These are phyloP conservation scores for Eugnorisma glareosa DNA, from an alignment of 2,888 invertebrate genomes.

Conservation along the genomic window DNA sequence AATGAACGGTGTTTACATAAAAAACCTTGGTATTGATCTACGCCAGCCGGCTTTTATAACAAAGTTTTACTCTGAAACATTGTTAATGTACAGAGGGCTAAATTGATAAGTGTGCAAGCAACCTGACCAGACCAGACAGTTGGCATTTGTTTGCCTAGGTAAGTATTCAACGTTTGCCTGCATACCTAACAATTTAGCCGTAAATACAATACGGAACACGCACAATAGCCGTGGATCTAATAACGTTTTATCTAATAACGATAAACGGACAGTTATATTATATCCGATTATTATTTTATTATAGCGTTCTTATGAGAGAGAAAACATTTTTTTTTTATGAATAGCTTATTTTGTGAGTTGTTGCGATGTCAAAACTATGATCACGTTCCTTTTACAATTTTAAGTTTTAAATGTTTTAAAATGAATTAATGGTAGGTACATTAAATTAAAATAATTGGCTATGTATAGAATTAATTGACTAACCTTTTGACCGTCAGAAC, in stretches of 20 bases:
- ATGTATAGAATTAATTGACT: slow-evolving; percentile 13
- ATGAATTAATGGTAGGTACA: slow-evolving; percentile 18
- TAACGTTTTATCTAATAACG: slow-evolving; percentile 46
- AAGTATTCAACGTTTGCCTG: neutral
- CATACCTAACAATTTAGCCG: neutral
- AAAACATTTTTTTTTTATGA: slow-evolving; percentile 22
- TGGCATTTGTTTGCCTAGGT: neutral
- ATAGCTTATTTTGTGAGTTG: neutral
- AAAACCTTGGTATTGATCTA: neutral
- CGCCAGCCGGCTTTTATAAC: neutral
- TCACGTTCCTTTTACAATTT: slow-evolving; percentile 57
- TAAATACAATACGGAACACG: slow-evolving; percentile 23
- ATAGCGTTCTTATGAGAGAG: slow-evolving; percentile 29
- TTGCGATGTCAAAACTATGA: slow-evolving; percentile 43
- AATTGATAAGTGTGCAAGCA: neutral
- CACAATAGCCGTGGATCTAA: slow-evolving; percentile 28
- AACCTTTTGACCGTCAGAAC: slow-evolving; percentile 32
- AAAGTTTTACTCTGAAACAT: neutral
- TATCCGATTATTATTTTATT: slow-evolving; percentile 41
- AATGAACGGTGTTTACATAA: neutral
- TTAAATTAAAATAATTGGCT: slow-evolving; percentile 30
- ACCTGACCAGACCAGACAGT: neutral
- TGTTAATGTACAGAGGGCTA: neutral
- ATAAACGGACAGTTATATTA: slow-evolving; percentile 42
- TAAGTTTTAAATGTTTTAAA: slow-evolving; percentile 17